Conservation (phyloP, 2,888 invertebrate species). For the Agapostemon virescens region DNA sequence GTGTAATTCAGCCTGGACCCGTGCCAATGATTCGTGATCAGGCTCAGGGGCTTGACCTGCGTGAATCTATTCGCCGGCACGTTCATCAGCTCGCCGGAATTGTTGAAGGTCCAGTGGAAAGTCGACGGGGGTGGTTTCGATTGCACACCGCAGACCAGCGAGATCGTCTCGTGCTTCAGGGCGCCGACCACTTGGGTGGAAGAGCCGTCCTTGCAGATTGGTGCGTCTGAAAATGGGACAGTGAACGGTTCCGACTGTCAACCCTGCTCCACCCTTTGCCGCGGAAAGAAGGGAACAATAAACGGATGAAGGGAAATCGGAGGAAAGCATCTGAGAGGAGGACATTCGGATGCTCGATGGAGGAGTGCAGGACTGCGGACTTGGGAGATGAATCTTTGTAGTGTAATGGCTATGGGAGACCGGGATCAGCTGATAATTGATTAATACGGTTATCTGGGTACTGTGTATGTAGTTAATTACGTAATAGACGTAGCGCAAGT, state of each 20-base stretch:
- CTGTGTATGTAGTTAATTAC: too few relatives aligned
- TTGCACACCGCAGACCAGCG: conserved; percentile 91
- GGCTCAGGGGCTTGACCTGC: conserved; percentile 73
- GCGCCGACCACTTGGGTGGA: conserved; percentile 91
- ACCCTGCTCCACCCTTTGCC: background rate
- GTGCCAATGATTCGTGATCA: conserved; percentile 82
- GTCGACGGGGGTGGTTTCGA: conserved; percentile 91
- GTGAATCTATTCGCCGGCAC: conserved; percentile 85
- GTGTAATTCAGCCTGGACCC: conserved; percentile 91
- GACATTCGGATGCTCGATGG: background rate
- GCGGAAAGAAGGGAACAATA: background rate
- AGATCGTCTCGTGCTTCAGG: conserved; percentile 92
- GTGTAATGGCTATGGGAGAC: background rate
- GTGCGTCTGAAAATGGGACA: conserved; percentile 69
- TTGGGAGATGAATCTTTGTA: background rate
- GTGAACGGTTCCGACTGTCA: conserved; percentile 10
- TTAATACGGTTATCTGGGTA: too few relatives aligned
- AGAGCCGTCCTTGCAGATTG: conserved; percentile 83
- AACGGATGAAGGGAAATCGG: background rate
- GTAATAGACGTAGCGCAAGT: too few relatives aligned
- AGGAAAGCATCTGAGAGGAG: background rate
- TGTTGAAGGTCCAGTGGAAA: conserved; percentile 96
- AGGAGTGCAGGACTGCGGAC: background rate
- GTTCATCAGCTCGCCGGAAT: conserved; percentile 92
- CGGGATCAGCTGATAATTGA: too few relatives aligned